A percentile compares a stretch with the other conserved stretches of the same genome.
phyloP scores from a whole-genome alignment of 2,888 invertebrate genomes.

The Acheta domesticus region DNA sequence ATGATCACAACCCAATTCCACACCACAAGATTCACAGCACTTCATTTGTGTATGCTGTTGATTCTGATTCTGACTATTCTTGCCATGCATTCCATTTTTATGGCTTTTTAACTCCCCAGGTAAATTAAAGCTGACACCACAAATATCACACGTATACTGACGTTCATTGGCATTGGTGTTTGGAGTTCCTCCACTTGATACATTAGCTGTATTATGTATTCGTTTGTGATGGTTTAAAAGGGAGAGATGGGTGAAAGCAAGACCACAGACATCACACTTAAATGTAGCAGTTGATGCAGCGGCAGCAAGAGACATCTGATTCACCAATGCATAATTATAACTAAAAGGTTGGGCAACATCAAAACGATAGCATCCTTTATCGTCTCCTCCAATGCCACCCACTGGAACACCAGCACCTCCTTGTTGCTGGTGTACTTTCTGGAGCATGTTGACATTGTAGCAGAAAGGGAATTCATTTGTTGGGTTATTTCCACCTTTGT shows the following conservation, averaged over 20 bases:
- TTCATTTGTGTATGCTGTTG: slow-evolving; percentile 30
- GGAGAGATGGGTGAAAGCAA: slow-evolving; percentile 79
- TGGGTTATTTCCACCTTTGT: slow-evolving; percentile 31
- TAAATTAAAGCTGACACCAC: slow-evolving; percentile 50
- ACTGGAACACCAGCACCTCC: slow-evolving; percentile 47
- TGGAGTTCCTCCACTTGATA: slow-evolving; percentile 34
- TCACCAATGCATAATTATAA: slow-evolving; percentile 79
- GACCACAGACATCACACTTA: slow-evolving; percentile 83
- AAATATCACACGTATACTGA: slow-evolving; percentile 51
- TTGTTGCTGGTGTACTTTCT: slow-evolving; percentile 46
- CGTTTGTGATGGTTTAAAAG: slow-evolving; percentile 83
- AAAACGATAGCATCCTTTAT: slow-evolving; percentile 52
- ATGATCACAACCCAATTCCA: slow-evolving; percentile 41
- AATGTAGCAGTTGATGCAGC: slow-evolving; percentile 71
- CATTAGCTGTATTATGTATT: slow-evolving; percentile 53
- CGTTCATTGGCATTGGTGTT: slow-evolving; percentile 40
- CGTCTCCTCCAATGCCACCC: slow-evolving; percentile 49
- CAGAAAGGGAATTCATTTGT: slow-evolving; percentile 51
- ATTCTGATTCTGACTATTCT: slow-evolving; percentile 32
- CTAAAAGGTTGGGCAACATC: slow-evolving; percentile 49
- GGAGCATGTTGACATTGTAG: slow-evolving; percentile 53
- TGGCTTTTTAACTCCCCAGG: slow-evolving; percentile 52
- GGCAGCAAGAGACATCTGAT: slow-evolving; percentile 76
- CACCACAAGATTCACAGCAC: slow-evolving; percentile 42
- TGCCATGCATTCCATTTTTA: slow-evolving; percentile 50